These are phyloP conservation scores for Liposcelis brunnea DNA, from an alignment of 2,888 invertebrate genomes.

Conservation along the genomic window DNA sequence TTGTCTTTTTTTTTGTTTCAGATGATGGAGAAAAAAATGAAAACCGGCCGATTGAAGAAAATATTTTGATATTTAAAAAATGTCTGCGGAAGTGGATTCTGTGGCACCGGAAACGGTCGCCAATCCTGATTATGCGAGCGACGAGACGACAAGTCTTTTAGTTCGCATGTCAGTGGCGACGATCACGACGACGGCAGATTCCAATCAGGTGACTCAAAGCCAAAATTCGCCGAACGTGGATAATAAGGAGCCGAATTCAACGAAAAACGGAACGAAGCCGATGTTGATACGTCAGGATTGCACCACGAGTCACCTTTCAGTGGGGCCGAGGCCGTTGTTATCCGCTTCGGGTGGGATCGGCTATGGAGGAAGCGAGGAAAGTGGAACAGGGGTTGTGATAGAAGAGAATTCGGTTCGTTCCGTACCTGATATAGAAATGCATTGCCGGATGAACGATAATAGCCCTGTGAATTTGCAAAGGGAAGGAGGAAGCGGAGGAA, in stretches of 20 bases:
- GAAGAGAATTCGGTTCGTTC: constrained; percentile 55
- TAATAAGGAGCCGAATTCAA: background rate
- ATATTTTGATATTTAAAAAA: background rate
- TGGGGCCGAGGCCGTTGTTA: constrained; percentile 46
- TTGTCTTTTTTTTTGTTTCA: too few species aligned
- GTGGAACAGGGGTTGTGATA: constrained; percentile 30
- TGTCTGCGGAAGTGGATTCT: constrained; percentile 5
- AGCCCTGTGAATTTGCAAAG: constrained; percentile 15
- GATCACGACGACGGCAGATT: constrained; percentile 21
- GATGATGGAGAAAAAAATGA: too few species aligned
- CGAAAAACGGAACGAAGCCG: constrained; percentile 45
- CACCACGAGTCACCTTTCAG: constrained; percentile 55
- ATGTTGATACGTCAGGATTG: constrained; percentile 74
- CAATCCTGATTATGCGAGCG: constrained; percentile 52
- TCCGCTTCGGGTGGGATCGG: constrained; percentile 40
- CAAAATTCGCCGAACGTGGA: constrained; percentile 9
- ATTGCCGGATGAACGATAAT: constrained; percentile 40
- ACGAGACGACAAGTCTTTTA: constrained; percentile 66
- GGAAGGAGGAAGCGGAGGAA: background rate
- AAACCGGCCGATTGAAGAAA: too few species aligned
- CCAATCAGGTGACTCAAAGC: constrained; percentile 18
- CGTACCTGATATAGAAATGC: constrained; percentile 66
- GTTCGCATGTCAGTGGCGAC: constrained; percentile 43
- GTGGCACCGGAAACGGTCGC: constrained; percentile 34
- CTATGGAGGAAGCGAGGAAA: constrained; percentile 64